These are phyloP conservation scores for Nasalis larvatus DNA, from an alignment of 2,113 vertebrate genomes.

Conservation along the genomic window DNA sequence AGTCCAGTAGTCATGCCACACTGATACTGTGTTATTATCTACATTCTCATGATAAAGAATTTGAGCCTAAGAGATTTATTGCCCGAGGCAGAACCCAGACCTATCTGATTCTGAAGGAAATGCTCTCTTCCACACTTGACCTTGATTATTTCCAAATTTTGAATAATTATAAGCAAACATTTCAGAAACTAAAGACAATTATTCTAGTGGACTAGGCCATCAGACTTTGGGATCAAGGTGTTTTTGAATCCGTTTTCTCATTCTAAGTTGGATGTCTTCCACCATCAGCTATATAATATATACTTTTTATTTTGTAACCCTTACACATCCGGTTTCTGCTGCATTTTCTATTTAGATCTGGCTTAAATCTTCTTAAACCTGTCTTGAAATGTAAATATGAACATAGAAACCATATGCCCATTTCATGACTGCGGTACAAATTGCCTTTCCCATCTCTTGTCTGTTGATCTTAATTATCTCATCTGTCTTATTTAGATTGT, in stretches of 20 bases:
- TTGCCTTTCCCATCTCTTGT: constrained; percentile 34
- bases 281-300: background rate
- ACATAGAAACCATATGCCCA: constrained; percentile 23
- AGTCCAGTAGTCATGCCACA: background rate
- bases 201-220: background rate
- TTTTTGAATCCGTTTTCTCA: background rate
- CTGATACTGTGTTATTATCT: background rate
- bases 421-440: constrained; percentile 33
- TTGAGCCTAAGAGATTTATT: background rate
- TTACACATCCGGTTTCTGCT: background rate
- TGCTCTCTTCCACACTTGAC: background rate
- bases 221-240: background rate
- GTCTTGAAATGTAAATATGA: background rate
- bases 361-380: constrained; percentile 31
- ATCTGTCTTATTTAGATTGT: constrained; percentile 64
- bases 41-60: background rate
- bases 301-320: background rate
- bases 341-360: background rate
- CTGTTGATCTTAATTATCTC: constrained; percentile 59
- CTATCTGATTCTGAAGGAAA: background rate
- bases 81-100: background rate
- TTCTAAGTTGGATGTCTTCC: background rate
- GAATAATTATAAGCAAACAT: background rate
- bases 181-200: background rate
- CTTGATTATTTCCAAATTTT: constrained; percentile 15